Evolutionary conservation across 2,113 vertebrate species (phyloP), one percentile per base, ranked within the genome.

Genomic region (Dunckerocampus dactyliophorus): DNA sequence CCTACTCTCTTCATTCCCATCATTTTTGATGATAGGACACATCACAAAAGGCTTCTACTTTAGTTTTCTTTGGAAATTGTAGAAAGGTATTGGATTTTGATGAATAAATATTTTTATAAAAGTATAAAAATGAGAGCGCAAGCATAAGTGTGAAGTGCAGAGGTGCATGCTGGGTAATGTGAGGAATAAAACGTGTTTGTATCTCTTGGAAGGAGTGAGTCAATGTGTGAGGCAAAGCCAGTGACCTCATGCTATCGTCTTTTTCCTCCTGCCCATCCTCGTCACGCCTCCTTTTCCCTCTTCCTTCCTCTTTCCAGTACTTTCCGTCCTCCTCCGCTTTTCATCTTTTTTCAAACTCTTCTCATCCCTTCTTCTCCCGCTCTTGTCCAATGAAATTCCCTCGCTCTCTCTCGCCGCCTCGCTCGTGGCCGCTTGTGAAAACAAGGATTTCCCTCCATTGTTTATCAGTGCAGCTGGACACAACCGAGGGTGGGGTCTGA

Each of bases 391-490:
- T 42, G 14, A 34, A n/a, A 43, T 16, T 56, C n/a, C 43, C 20
- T 42, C 8, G 14, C 17, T 42, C 19, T 58, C 24, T 56, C 14
- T n/a, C 15, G 63, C 19, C 46, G 39, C 47, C 61, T 59, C 17
- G 50, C 28, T 71, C 63, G 47, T 31, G 47, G 58, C 76, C 48
- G 65, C 63, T 72, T 79, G 76, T 80, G 63, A 88, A 90, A 90
- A 90, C 85, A 88, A 88, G 90, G 90, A 92, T 89, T 81, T 92
- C 90, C 90, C 85, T 76, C 87, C 71, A 91, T 92, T 92, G 90
- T 92, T 87, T 63, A 46, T 69, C 58, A 60, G 64, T 65, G 65
- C 87, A 86, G 85, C 84, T 85, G 86, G 85, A 84, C 72, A 63
- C 61, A 17, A 45, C 13, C 0, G 62, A 77, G 82, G 88, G 88